Evolutionary conservation across 1,140 invertebrate genomes (phyloP).

Genomic region (Riptortus pedestris): DNA sequence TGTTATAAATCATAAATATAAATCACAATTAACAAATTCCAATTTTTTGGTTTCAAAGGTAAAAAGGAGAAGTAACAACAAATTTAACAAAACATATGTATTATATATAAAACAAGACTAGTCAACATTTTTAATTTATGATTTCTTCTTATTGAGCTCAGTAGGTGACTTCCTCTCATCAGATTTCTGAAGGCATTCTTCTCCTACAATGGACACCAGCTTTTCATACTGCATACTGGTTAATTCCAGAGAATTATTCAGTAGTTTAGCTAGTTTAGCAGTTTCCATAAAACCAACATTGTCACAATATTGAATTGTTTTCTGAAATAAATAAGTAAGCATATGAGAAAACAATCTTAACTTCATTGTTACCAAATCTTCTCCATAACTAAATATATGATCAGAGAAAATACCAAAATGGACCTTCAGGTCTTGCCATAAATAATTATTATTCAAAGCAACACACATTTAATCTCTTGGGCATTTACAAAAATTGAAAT

Average conservation of each 20-base stretch:
- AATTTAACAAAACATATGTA: too few relatives aligned
- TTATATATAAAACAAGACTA: too few relatives aligned
- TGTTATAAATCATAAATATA: too few relatives aligned
- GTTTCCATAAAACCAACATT: constrained; percentile 44
- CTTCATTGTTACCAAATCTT: constrained; percentile 3
- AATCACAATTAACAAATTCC: too few relatives aligned
- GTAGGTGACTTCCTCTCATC: too few relatives aligned
- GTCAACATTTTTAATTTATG: too few relatives aligned
- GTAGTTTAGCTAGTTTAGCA: constrained; percentile 36
- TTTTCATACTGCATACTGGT: constrained; percentile 40
- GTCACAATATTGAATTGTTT: constrained; percentile 42
- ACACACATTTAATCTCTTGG: too few relatives aligned
- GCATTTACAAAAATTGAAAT: too few relatives aligned
- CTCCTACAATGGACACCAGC: constrained; percentile 42
- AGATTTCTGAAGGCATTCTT: constrained; percentile 26
- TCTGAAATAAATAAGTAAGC: constrained; percentile 35
- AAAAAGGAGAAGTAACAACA: too few relatives aligned
- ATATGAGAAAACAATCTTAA: constrained; percentile 12
- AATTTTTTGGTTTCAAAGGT: too few relatives aligned
- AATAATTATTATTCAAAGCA: not conserved
- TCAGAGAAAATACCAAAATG: constrained; percentile 5
- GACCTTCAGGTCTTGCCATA: not conserved
- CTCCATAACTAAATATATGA: constrained; percentile 11
- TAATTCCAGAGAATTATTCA: constrained; percentile 40
- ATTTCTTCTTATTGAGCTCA: too few relatives aligned